These are phyloP conservation scores for Tenualosa ilisha DNA, from an alignment of 2,797 vertebrate genomes.

Conservation along the genomic window DNA sequence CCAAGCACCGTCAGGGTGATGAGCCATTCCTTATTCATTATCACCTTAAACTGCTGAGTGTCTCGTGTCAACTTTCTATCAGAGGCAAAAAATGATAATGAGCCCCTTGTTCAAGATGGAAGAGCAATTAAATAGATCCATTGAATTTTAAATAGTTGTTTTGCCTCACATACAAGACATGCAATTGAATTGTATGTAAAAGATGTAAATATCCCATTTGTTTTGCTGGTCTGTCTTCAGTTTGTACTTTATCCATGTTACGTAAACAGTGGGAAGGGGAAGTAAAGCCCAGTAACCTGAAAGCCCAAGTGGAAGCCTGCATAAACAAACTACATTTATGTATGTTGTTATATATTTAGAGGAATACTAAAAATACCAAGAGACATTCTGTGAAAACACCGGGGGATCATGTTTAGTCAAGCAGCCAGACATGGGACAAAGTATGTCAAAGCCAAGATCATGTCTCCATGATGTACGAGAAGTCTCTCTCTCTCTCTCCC, in stretches of 20 bases:
- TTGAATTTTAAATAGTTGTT: background rate
- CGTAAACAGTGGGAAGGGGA: background rate
- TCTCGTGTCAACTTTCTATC: background rate
- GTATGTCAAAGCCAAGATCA: slow-evolving; percentile 9
- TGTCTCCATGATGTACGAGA: background rate
- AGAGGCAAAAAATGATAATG: background rate
- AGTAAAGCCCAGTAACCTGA: background rate
- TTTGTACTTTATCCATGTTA: background rate
- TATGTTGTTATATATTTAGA: slow-evolving; percentile 21
- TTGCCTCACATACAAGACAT: background rate
- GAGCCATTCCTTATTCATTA: slow-evolving; percentile 17
- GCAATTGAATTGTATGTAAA: background rate
- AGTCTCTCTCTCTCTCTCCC: background rate
- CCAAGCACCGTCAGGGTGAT: background rate
- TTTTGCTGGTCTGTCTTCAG: background rate
- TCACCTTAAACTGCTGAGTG: slow-evolving; percentile 10
- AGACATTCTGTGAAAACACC: slow-evolving; percentile 35
- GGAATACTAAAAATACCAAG: slow-evolving; percentile 36
- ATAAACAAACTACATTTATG: background rate
- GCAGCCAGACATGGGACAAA: slow-evolving; percentile 31
- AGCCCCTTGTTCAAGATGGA: background rate
- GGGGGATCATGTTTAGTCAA: slow-evolving; percentile 37
- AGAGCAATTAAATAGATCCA: background rate
- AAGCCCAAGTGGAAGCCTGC: background rate
- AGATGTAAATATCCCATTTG: background rate